Evolutionary conservation across 2,113 vertebrate genomes (phyloP).

Genomic region (Geococcyx californianus): DNA sequence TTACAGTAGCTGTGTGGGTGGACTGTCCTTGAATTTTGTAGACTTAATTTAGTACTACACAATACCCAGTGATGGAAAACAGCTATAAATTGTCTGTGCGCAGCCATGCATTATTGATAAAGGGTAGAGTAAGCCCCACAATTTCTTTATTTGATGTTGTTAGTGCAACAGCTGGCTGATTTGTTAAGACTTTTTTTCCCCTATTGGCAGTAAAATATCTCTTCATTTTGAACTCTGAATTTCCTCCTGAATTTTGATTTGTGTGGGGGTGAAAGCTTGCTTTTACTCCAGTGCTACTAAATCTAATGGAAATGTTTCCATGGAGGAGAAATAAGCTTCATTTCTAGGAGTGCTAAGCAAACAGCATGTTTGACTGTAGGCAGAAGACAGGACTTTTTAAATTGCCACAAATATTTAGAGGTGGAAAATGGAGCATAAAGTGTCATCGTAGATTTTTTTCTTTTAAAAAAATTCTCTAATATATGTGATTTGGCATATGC

Average conservation of each 20-base stretch:
- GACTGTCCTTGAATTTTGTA: constrained; percentile 72
- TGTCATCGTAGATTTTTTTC: background rate
- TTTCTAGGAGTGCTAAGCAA: background rate
- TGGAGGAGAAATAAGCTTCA: background rate
- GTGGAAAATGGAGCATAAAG: background rate
- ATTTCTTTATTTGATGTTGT: constrained; percentile 69
- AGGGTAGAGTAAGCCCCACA: constrained; percentile 46
- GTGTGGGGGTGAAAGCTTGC: background rate
- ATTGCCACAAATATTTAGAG: background rate
- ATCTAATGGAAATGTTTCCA: background rate
- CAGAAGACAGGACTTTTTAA: background rate
- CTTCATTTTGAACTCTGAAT: constrained; percentile 1
- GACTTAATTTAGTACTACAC: constrained; percentile 69
- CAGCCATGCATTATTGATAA: constrained; percentile 73
- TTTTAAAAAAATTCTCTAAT: background rate
- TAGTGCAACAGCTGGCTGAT: constrained; percentile 64
- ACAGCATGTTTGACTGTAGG: background rate
- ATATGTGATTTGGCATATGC: background rate
- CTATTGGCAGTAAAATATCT: constrained; percentile 35
- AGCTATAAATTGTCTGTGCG: constrained; percentile 70
- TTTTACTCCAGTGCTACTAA: background rate
- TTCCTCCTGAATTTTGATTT: constrained; percentile 27
- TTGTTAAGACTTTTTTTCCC: background rate
- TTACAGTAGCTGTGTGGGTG: constrained; percentile 70
- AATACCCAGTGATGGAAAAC: constrained; percentile 68